Base-by-base conservation (phyloP, 1,140 invertebrate genomes). In the Pararge aegeria region DNA sequence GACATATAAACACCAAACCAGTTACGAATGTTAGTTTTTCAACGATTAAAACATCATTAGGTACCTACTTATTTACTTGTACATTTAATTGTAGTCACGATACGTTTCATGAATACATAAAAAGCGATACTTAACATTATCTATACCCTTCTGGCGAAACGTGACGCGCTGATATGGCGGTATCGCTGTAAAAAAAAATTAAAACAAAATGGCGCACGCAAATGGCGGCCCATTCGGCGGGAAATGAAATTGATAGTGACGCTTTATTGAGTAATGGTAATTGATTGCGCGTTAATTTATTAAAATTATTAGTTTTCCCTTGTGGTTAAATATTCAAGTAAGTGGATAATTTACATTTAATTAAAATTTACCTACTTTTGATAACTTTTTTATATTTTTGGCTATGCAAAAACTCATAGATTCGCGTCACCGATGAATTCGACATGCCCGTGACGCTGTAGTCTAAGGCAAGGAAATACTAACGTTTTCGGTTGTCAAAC, bases 201-300 rank as follows among this genome's bases (percentile, higher is more conserved):
- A 29, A 58, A 37, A 42, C 24, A 51, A 59, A 27, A 59, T 53
- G 49, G 38, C 49, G 38, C 30, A 52, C 44, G 56, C 56, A 44
- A 59, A 59, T 59, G 56, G 56, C 40, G 53, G 53, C 4, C 5
- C 18, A 29, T 55, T 34, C 16, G 56, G 49, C 49, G 56, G 56
- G 37, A 46, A 53, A 40, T 44, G 27, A 30, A 9, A 12, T 37
- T 51, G 49, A 59, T 59, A 59, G 56, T 46, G 15, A 52, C 37
- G 56, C 49, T 44, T 52, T 52, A 34, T 52, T 42, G 24, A 34
- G 34, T 40, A 46, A 10, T 7, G 4, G 34, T 13, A 16, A 19
- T 34, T 42, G 18, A 42, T 42, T 42, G 18, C 1, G 5, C 15
- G 38, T 34, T 12, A 1, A 10, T 34, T 34, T 34, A 34, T 6